phyloP scores from a whole-genome alignment of 2,113 vertebrate species.

The Chloroceryle aenea region DNA sequence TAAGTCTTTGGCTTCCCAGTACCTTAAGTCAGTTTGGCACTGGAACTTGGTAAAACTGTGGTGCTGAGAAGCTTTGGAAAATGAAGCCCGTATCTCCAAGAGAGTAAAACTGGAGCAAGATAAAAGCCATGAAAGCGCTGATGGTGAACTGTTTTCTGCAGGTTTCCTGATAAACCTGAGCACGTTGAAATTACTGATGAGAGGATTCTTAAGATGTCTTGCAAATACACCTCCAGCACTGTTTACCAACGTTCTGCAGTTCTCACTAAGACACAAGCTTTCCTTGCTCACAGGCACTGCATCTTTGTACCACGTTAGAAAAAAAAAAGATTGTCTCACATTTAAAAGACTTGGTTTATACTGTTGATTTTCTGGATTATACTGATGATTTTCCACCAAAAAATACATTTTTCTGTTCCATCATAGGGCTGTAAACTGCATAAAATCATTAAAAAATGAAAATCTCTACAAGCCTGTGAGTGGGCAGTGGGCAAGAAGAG shows the following conservation, averaged over 20 bases:
- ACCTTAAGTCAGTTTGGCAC: neutral
- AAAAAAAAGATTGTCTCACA: neutral
- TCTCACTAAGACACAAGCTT: neutral
- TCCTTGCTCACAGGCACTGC: neutral
- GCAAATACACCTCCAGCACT: neutral
- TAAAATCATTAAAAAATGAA: neutral
- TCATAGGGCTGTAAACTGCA: neutral
- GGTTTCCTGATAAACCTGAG: neutral
- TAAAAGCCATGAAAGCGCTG: neutral
- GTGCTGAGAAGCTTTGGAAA: neutral
- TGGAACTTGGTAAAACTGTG: neutral
- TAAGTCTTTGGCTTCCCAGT: neutral
- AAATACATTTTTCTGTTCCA: neutral
- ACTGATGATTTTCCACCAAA: neutral
- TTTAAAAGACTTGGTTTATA: neutral
- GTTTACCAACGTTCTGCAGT: neutral
- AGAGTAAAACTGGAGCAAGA: neutral
- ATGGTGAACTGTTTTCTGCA: neutral
- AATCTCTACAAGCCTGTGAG: neutral
- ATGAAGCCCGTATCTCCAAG: neutral
- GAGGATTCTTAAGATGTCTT: neutral
- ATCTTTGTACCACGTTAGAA: accelerated
- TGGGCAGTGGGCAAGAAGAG: neutral
- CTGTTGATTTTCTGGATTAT: no score
- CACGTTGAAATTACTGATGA: neutral